Conservation (phyloP, 2,888 invertebrate species). For the Dorcus hopei region DNA sequence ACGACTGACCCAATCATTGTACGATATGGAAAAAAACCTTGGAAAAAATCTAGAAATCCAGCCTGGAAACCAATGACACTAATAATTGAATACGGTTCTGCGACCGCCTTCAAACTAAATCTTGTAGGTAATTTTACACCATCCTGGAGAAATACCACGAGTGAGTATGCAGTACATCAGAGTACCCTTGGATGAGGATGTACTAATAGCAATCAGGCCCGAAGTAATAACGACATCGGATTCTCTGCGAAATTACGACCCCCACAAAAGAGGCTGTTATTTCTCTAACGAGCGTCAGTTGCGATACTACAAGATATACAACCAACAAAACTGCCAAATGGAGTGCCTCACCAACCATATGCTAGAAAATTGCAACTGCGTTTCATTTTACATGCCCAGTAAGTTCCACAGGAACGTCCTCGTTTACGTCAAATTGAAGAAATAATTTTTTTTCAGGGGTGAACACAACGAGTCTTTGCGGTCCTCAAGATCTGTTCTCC, state of each 20-base stretch:
- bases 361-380: slow-evolving; percentile 60
- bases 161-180: slow-evolving; percentile 69
- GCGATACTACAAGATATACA: slow-evolving; percentile 65
- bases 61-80: no score
- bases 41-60: no score
- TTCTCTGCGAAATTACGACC: slow-evolving; percentile 61
- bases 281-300: slow-evolving; percentile 65
- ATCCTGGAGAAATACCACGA: slow-evolving; percentile 66
- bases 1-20: no score
- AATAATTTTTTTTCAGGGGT: not conserved
- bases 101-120: no score
- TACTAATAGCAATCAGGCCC: slow-evolving; percentile 68
- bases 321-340: slow-evolving; percentile 70
- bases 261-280: slow-evolving; percentile 65
- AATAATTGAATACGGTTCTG: no score
- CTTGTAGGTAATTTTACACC: slow-evolving; percentile 61
- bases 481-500: no score
- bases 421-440: slow-evolving; percentile 3
- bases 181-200: slow-evolving; percentile 66
- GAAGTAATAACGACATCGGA: slow-evolving; percentile 75
- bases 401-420: slow-evolving; percentile 25
- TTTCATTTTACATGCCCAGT: slow-evolving; percentile 69
- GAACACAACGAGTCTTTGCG: no score
- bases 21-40: no score
- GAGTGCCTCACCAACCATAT: slow-evolving; percentile 72